phyloP scores from a whole-genome alignment of 1,140 invertebrate genomes.

The Tetranychus urticae region DNA sequence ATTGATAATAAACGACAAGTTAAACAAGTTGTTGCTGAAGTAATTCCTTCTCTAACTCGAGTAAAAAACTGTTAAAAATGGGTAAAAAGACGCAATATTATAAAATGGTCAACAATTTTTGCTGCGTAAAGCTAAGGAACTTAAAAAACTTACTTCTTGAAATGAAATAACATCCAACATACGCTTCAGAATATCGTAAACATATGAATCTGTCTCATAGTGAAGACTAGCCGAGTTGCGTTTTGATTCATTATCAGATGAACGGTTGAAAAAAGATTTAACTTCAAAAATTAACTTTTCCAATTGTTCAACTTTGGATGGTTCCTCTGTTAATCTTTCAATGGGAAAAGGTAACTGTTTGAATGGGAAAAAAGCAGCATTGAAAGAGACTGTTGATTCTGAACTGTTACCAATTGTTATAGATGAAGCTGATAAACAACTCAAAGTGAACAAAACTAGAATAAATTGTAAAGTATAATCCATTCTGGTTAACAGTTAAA shows the following conservation, averaged over 20 bases:
- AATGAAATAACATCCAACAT: background rate
- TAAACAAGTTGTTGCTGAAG: slow-evolving; percentile 1
- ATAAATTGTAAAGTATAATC: too few species aligned
- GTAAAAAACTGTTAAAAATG: background rate
- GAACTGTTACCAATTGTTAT: too few species aligned
- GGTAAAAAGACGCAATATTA: background rate
- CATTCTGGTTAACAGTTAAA: too few species aligned
- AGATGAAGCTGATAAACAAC: too few species aligned
- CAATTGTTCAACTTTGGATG: background rate
- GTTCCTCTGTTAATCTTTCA: background rate
- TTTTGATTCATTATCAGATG: background rate
- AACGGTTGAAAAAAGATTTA: background rate
- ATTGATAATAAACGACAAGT: background rate
- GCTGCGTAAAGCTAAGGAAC: background rate
- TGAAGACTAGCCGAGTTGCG: background rate
- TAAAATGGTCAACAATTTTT: background rate
- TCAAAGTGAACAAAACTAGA: too few species aligned
- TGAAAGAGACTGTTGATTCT: too few species aligned
- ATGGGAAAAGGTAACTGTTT: too few species aligned
- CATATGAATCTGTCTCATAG: background rate
- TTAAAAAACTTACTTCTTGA: background rate
- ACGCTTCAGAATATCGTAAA: background rate
- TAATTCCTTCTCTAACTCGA: slow-evolving; percentile 2
- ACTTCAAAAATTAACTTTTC: background rate
- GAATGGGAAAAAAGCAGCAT: too few species aligned